These are phyloP conservation scores for Chiloscyllium punctatum DNA, from an alignment of 2,797 vertebrate species.

Conservation along the genomic window DNA sequence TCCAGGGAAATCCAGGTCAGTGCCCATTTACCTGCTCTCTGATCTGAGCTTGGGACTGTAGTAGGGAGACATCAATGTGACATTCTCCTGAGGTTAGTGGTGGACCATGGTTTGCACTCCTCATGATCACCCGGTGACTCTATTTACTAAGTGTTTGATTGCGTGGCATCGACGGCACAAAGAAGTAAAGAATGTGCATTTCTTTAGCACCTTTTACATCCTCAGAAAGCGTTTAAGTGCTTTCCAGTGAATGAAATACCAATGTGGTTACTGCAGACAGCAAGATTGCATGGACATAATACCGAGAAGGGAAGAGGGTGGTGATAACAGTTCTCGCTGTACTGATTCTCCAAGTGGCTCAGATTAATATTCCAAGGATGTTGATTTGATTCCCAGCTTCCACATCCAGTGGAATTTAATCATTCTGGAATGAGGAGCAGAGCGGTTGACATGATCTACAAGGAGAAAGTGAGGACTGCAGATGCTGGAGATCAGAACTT, in stretches of 20 bases:
- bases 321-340: too few species aligned
- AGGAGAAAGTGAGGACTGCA: too few species aligned
- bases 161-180: background rate
- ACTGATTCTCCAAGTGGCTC: too few species aligned
- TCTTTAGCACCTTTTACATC: background rate
- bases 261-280: background rate
- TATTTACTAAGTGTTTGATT: background rate
- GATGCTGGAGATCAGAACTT: too few species aligned
- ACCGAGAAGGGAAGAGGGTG: too few species aligned
- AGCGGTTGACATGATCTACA: too few species aligned
- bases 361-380: too few species aligned
- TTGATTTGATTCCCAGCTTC: too few species aligned
- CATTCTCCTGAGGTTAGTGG: too few species aligned
- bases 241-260: background rate
- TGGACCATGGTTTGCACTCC: background rate
- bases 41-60: background rate
- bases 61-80: background rate
- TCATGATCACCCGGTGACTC: background rate
- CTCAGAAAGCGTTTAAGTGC: background rate
- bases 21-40: too few species aligned
- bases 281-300: background rate
- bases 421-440: too few species aligned
- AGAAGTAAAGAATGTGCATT: background rate
- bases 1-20: background rate
- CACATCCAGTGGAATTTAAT: too few species aligned